Conservation (phyloP, 1,140 invertebrate species). For the Portunus trituberculatus region DNA sequence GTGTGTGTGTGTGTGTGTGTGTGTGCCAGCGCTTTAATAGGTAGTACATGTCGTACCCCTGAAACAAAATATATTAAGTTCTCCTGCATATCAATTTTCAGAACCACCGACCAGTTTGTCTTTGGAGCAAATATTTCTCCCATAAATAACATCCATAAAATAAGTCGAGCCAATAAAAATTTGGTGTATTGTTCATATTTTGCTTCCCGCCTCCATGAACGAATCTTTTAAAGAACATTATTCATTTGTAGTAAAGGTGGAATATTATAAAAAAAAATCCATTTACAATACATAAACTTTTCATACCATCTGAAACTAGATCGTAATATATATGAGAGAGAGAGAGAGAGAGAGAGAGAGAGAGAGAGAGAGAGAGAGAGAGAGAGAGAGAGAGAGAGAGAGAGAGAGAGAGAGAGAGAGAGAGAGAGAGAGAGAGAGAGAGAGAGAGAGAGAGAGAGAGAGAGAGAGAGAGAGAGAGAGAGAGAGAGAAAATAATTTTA, state of each 20-base stretch:
- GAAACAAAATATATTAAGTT: too few relatives aligned
- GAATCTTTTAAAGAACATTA: too few relatives aligned
- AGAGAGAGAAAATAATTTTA: not conserved
- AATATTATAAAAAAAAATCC: too few relatives aligned
- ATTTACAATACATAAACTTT: too few relatives aligned
- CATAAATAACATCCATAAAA: not conserved
- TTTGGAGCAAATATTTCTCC: conserved; percentile 3
- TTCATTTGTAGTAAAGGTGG: too few relatives aligned
- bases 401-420: conserved; percentile 11
- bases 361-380: not conserved
- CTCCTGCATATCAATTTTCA: too few relatives aligned
- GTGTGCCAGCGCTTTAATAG: not conserved
- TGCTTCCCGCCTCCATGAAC: too few relatives aligned
- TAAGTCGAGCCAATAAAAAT: not conserved
- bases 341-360: not conserved
- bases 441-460: conserved; percentile 17
- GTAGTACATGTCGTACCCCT: not conserved
- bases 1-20: not conserved
- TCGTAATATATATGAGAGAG: too few relatives aligned
- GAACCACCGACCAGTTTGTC: not conserved
- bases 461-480: conserved; percentile 31
- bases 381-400: not conserved
- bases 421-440: not conserved
- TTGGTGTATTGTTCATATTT: too few relatives aligned
- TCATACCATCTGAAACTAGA: too few relatives aligned